Conservation (phyloP, 2,113 vertebrate species). For the Acrocephalus arundinaceus region DNA sequence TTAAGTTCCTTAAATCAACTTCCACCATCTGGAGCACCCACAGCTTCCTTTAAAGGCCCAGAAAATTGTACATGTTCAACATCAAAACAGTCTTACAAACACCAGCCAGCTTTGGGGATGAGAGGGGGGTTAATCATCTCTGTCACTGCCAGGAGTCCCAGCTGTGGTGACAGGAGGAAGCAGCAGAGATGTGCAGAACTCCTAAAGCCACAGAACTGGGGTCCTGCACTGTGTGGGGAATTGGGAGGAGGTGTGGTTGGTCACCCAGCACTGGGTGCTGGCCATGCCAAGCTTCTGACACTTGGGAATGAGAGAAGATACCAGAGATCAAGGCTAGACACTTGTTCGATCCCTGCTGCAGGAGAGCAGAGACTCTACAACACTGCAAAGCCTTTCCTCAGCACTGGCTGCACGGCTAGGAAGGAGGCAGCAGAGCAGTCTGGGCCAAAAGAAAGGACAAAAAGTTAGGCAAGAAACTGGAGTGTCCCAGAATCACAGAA, state of each 20-base stretch:
- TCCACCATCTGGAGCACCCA: not conserved
- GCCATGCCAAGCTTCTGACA: not conserved
- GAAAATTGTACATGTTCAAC: not conserved
- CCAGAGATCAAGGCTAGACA: not conserved
- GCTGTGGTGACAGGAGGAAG: not conserved
- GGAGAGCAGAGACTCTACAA: not conserved
- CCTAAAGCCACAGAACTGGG: not conserved
- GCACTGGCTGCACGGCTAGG: not conserved
- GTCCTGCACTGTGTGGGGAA: accelerated
- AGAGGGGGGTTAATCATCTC: conserved; percentile 11
- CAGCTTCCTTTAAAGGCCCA: conserved; percentile 24
- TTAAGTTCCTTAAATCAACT: not conserved
- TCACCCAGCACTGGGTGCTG: no score
- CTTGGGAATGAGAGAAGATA: not conserved
- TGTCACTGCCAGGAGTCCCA: not conserved
- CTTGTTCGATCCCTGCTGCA: not conserved
- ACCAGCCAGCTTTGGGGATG: not conserved
- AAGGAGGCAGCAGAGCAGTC: not conserved
- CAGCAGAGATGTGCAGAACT: not conserved
- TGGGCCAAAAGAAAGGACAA: not conserved
- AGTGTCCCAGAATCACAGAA: not conserved
- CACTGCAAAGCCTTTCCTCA: not conserved
- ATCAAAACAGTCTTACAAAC: not conserved
- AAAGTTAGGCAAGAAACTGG: not conserved
- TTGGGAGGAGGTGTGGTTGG: not conserved